Percentiles rank a stretch among this genome's conserved stretches.
Conservation (phyloP, 2,113 vertebrate genomes). For the Rhinichthys klamathensis region DNA sequence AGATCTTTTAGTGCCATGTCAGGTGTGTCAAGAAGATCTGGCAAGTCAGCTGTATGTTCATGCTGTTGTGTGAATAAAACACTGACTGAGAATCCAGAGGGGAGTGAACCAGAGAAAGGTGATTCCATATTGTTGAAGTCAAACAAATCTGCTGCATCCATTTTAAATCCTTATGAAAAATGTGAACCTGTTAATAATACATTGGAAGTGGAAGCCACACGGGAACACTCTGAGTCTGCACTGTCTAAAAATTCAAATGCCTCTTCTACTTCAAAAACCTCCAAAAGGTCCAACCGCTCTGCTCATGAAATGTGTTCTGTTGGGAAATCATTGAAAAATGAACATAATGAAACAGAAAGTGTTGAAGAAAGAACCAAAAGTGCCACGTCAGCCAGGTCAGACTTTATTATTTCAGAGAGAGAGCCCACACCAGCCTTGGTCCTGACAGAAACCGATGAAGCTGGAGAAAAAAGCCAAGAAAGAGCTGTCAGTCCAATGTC, state of each 20-base stretch:
- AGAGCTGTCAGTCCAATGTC: conserved; percentile 46
- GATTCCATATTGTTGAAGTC: conserved; percentile 35
- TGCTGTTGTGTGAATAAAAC: conserved; percentile 67
- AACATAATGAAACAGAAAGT: conserved; percentile 14
- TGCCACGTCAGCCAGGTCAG: conserved; percentile 15
- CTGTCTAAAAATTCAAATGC: conserved; percentile 30
- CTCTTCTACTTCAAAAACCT: conserved; percentile 35
- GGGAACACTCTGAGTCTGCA: conserved; percentile 16
- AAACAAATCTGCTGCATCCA: conserved; percentile 50
- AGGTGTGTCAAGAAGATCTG: conserved; percentile 51
- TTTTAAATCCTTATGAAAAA: conserved; percentile 23
- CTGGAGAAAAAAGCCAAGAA: conserved; percentile 30
- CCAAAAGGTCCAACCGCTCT: conserved; percentile 25
- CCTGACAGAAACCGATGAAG: conserved; percentile 16
- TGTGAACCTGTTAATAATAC: conserved; percentile 16
- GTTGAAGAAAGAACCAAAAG: conserved; percentile 25
- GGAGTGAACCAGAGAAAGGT: conserved; percentile 33
- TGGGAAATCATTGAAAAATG: conserved; percentile 28
- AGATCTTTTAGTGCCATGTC: conserved; percentile 62
- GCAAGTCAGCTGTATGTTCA: conserved; percentile 59
- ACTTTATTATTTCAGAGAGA: conserved; percentile 7
- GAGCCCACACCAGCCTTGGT: conserved; percentile 1
- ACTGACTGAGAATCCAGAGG: conserved; percentile 11
- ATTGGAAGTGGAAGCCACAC: neutral
- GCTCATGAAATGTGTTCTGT: neutral